Evolutionary conservation across 2,797 vertebrate genomes (phyloP).

Genomic region (Acanthiza pusilla): DNA sequence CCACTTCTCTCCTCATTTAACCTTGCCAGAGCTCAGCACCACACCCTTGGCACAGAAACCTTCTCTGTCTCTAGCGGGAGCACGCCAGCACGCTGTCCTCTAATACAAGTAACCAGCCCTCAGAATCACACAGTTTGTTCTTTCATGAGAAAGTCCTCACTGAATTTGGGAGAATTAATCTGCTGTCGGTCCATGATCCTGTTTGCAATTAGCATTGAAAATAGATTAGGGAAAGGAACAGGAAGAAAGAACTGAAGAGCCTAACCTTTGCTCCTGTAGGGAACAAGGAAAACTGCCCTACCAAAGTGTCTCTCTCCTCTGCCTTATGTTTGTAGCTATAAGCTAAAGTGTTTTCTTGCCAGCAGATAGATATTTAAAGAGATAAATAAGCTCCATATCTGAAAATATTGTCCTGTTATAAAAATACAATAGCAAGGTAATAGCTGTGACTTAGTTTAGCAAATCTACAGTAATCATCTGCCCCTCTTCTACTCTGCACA

Average conservation of each 20-base stretch:
- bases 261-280: not conserved
- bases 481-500: not conserved
- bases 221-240: not conserved
- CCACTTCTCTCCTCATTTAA: constrained; percentile 14
- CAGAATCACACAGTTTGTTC: not conserved
- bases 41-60: constrained; percentile 1
- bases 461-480: not conserved
- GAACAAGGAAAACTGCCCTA: not conserved
- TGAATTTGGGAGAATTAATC: not conserved
- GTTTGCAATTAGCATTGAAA: not conserved
- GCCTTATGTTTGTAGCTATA: not conserved
- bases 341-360: not conserved
- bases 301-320: not conserved
- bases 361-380: not conserved
- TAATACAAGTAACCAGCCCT: not conserved
- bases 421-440: not conserved
- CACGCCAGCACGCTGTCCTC: not conserved
- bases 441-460: not conserved
- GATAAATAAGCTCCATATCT: not conserved
- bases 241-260: not conserved
- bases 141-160: not conserved
- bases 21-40: not conserved
- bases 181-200: accelerated
- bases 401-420: not conserved
- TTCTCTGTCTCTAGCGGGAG: not conserved